Conservation (phyloP, 2,888 invertebrate genomes). For the Macaria notata region DNA sequence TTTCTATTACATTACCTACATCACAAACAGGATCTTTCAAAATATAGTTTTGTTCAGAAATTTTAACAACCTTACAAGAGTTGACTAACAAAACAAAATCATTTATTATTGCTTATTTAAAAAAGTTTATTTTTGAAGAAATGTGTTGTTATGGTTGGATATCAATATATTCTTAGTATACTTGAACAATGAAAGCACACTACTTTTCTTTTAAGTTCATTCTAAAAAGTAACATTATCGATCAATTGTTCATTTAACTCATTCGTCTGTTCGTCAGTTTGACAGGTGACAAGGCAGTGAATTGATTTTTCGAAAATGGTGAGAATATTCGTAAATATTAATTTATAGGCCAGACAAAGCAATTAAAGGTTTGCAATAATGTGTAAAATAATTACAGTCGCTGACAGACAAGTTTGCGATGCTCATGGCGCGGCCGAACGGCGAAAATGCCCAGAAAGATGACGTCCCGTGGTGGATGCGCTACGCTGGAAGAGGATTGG, state of each 20-base stretch:
- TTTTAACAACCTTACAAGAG: too few species aligned
- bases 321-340: conserved; percentile 52
- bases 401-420: conserved; percentile 90
- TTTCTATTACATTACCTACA: too few species aligned
- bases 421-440: conserved; percentile 91
- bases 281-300: conserved; percentile 65
- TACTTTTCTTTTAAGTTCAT: too few species aligned
- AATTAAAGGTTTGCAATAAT: conserved; percentile 31
- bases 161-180: too few species aligned
- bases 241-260: neutral
- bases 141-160: too few species aligned
- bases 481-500: conserved; percentile 91
- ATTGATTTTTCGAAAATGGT: conserved; percentile 81
- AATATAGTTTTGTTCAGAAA: too few species aligned
- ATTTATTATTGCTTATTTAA: too few species aligned
- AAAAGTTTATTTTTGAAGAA: too few species aligned
- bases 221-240: too few species aligned
- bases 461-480: conserved; percentile 95
- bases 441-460: conserved; percentile 89
- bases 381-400: conserved; percentile 80
- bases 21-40: too few species aligned
- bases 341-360: conserved; percentile 29
- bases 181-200: too few species aligned
- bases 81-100: too few species aligned
- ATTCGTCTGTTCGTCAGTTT: conserved; percentile 27